Conservation (phyloP, 2,888 invertebrate genomes). For the Alitta virens region DNA sequence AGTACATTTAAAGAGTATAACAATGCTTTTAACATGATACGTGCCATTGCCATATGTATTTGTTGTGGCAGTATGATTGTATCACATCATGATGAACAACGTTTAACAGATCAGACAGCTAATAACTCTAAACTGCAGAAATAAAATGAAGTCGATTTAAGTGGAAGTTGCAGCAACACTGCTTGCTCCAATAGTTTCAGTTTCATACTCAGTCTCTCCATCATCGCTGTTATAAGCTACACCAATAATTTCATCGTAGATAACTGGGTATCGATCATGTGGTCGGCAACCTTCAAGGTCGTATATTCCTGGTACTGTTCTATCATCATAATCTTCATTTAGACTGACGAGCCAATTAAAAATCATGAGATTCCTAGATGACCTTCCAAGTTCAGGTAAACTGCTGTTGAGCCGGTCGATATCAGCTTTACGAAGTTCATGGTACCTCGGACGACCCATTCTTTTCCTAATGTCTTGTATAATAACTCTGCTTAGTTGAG, state of each 20-base stretch:
- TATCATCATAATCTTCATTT: slow-evolving; percentile 62
- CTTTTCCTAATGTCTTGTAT: slow-evolving; percentile 41
- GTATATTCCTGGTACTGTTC: not conserved
- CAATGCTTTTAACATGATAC: too few species aligned
- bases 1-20: too few species aligned
- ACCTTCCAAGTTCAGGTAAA: slow-evolving; percentile 33
- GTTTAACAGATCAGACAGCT: too few species aligned
- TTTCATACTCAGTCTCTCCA: not conserved
- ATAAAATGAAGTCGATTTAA: too few species aligned
- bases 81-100: too few species aligned
- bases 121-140: too few species aligned
- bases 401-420: slow-evolving; percentile 39
- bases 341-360: slow-evolving; percentile 90
- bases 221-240: not conserved
- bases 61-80: too few species aligned
- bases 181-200: too few species aligned
- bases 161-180: too few species aligned
- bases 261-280: not conserved
- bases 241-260: not conserved
- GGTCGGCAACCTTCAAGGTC: slow-evolving; percentile 7
- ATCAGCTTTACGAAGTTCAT: slow-evolving; percentile 38
- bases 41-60: too few species aligned
- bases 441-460: slow-evolving; percentile 46
- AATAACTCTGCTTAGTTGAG: slow-evolving; percentile 43
- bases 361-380: slow-evolving; percentile 83